A percentile compares a stretch with the other conserved stretches of the same genome.
These are phyloP conservation scores for Tenthredo livida DNA, from an alignment of 2,888 invertebrate species.

Conservation along the genomic window DNA sequence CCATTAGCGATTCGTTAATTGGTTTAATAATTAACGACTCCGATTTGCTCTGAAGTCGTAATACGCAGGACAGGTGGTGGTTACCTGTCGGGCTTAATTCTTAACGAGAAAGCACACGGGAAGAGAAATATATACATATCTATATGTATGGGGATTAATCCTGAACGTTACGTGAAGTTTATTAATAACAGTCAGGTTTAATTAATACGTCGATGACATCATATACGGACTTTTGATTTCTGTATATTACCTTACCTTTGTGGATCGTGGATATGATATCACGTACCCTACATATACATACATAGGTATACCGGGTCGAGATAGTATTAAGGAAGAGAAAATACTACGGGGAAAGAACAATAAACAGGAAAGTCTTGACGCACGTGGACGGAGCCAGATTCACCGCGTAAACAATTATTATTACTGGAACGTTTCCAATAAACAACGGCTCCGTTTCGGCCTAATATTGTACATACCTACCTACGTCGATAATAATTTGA, in stretches of 20 bases:
- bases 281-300: neutral
- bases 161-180: neutral
- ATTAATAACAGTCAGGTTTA: neutral
- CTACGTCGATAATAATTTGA: neutral
- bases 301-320: neutral
- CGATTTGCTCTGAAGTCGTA: constrained; percentile 6
- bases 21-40: constrained; percentile 22
- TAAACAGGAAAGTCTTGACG: constrained; percentile 23
- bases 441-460: constrained; percentile 3
- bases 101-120: neutral
- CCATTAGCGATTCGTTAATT: constrained; percentile 31
- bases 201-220: neutral
- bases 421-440: constrained; percentile 42
- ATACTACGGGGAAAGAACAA: neutral
- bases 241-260: neutral
- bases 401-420: constrained; percentile 27
- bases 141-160: neutral
- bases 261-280: neutral
- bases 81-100: neutral
- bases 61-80: neutral
- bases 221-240: neutral
- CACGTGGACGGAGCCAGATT: neutral
- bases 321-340: neutral
- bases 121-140: neutral
- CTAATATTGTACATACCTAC: neutral